Evolutionary conservation across 2,888 invertebrate species (phyloP).

Genomic region (Chironomus riparius): DNA sequence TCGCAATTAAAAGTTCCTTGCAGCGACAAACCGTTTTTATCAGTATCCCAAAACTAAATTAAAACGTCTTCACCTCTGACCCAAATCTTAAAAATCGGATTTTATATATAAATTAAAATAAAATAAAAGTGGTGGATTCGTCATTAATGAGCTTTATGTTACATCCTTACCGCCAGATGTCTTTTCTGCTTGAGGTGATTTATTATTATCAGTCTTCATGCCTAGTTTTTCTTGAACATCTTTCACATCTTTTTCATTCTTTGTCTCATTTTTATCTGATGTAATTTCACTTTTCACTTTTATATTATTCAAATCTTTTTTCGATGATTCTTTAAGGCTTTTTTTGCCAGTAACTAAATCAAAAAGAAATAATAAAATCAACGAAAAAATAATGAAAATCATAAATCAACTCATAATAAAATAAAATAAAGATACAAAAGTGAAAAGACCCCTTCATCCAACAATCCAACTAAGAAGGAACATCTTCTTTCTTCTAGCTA

Average conservation of each 20-base stretch:
- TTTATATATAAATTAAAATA: no score
- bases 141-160: no score
- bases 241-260: slow-evolving; percentile 52
- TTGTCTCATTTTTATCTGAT: slow-evolving; percentile 64
- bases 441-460: no score
- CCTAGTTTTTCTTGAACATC: slow-evolving; percentile 57
- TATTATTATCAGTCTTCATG: not conserved
- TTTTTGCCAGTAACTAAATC: slow-evolving; percentile 11
- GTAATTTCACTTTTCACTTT: slow-evolving; percentile 48
- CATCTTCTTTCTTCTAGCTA: no score
- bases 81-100: no score
- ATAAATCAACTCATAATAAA: not conserved
- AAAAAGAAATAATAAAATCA: not conserved
- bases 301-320: slow-evolving; percentile 6
- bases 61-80: no score
- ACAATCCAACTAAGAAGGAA: no score
- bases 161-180: not conserved
- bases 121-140: no score
- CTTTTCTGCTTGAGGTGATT: not conserved
- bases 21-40: no score
- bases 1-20: no score
- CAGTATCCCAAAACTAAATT: no score
- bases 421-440: slow-evolving; percentile 24
- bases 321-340: not conserved
- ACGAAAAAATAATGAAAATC: not conserved